Base-by-base conservation (phyloP, 1,140 invertebrate species). In the Leptestheria dahalacensis region DNA sequence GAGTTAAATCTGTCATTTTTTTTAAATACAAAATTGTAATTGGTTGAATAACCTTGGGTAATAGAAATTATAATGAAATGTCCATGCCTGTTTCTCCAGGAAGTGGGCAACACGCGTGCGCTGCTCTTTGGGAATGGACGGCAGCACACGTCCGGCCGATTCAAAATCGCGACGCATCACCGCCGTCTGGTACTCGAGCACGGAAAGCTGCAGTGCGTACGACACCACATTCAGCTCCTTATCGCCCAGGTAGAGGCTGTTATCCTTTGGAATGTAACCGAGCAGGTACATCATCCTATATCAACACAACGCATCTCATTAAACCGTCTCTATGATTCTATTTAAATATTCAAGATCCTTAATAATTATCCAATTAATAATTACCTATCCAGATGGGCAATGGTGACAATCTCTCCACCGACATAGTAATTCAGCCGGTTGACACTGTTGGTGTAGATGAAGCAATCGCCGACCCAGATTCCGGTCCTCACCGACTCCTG, bases 371-470 rank as follows among this genome's bases (percentile, higher is more conserved):
- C n/a, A n/a, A n/a, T n/a, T n/a, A n/a, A n/a, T n/a, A n/a, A 57
- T 26, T 63, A 78, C 76, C 91, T 82, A 71, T 99, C 96, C 48
- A 98, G 77, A 75, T 99, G 96, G 4, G 95, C 91, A 41, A 99
- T 85, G 1, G 95, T 99, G 0, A 99, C 95, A 49, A 99, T 88
- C 76, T 99, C 95, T 24, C 96, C 96, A 24, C 97, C 97, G 21
- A 99, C 95, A 71, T 95, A 99, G 69, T 99, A 99, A 72, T 98
- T 98, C 15, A 99, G 84, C 58, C 96, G 79, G 73, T 99, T 98
- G 0, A 97, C 84, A 56, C 86, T 84, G 72, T 98, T 99, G 0
- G 96, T 99, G 73, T 99, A 99, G 62, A 99, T 97, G 71, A 99
- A 99, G 71, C 96, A 99, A 72, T 99, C 95, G 3, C 96, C 96